A percentile compares a stretch with the other conserved stretches of the same genome.
phyloP scores from a whole-genome alignment of 2,113 vertebrate genomes.

The Pelvicachromis taeniatus region DNA sequence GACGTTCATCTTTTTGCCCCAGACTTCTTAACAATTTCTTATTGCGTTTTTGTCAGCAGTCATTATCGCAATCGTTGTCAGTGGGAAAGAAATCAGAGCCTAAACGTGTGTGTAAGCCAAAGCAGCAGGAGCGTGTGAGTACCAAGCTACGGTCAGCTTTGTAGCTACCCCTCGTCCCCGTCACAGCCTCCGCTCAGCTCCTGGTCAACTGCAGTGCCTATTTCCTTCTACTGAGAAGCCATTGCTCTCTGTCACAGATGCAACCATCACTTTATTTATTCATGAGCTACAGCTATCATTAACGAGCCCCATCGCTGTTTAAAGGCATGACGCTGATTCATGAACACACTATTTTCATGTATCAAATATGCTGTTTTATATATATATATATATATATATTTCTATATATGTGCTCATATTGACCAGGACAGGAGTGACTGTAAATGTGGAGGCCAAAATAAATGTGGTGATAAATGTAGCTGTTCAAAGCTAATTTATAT shows the following conservation, averaged over 20 bases:
- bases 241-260: conserved; percentile 35
- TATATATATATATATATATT: not conserved
- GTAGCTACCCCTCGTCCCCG: conserved; percentile 36
- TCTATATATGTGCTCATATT: conserved; percentile 32
- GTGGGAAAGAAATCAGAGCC: conserved; percentile 73
- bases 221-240: conserved; percentile 32
- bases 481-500: conserved; percentile 4
- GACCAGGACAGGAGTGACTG: conserved; percentile 57
- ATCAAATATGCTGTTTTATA: conserved; percentile 3
- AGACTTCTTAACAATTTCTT: conserved; percentile 53
- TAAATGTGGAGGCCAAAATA: conserved; percentile 15
- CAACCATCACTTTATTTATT: conserved; percentile 56
- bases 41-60: conserved; percentile 75
- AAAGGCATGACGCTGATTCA: conserved; percentile 50
- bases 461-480: conserved; percentile 23
- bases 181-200: conserved; percentile 60
- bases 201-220: conserved; percentile 54
- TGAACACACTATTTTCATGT: conserved; percentile 27
- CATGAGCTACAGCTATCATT: conserved; percentile 10
- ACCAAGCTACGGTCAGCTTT: conserved; percentile 56
- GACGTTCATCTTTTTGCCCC: not conserved
- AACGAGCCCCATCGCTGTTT: conserved; percentile 11
- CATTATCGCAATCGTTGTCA: conserved; percentile 74
- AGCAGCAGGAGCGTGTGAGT: conserved; percentile 78
- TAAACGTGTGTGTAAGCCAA: conserved; percentile 73